Base-by-base conservation (phyloP, 1,140 invertebrate genomes). In the Gryllus bimaculatus region DNA sequence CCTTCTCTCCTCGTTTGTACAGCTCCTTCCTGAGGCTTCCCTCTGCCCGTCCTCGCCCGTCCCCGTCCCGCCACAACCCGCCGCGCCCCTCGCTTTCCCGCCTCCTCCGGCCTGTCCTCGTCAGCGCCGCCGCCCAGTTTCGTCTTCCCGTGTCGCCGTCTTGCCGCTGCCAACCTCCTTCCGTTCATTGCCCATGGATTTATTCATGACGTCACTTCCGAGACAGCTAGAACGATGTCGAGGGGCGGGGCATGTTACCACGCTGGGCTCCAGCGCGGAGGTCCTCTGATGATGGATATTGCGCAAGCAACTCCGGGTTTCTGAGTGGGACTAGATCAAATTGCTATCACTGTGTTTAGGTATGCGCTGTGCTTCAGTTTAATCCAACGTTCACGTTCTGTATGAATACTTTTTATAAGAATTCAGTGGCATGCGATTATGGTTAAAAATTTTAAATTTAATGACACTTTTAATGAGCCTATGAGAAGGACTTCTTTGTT, bases 101-200 rank as follows among this genome's bases (percentile, higher is more conserved):
- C 54, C 54, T 66, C 18, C 2, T 7, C 18, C 54, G 54, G 54
- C 18, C 54, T 66, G 10, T 66, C 18, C 18, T 10, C 10, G 54
- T 66, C 54, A 13, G 10, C 54, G 5, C 18, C 54, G 10, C 54
- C 54, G 54, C 18, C 18, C 54, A 10, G 10, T 66, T 66, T 66
- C 54, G 10, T 66, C 54, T 66, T 18, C 18, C 18, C 54, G 54
- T 13, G 54, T 18, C 10, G 54, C 54, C 54, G 18, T 66, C 54
- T 66, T 66, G 54, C 10, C 54, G 54, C 54, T 66, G 10, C 54
- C 54, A 18, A 66, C 54, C 54, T 66, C 26, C 54, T 66, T 66
- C 54, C 54, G 74, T 47, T 75, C 74, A 75, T 75, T 75, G 20
- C 74, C 74, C 74, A 75, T 75, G 74, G 74, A 75, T 75, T 75